Evolutionary conservation across 2,888 invertebrate genomes (phyloP).

Genomic region (Apotomis turbidana): DNA sequence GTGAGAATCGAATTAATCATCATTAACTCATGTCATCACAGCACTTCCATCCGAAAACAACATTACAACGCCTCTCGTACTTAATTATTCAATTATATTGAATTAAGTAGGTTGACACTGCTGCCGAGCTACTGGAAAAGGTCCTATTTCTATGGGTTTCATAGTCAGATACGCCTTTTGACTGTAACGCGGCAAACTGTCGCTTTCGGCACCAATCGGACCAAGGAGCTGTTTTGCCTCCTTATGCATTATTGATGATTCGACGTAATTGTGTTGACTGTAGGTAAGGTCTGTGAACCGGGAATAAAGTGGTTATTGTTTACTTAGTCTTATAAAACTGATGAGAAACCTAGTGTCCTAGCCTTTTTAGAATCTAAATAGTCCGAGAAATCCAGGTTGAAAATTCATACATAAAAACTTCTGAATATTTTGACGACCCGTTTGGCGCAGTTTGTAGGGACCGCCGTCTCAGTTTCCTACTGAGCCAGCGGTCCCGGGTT

Average conservation of each 20-base stretch:
- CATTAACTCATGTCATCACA: slow-evolving; percentile 2
- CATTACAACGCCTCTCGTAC: slow-evolving; percentile 7
- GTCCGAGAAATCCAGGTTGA: too few relatives aligned
- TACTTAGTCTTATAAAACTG: not conserved
- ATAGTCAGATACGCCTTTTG: too few relatives aligned
- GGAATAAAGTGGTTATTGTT: slow-evolving; percentile 1
- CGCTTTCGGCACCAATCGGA: not conserved
- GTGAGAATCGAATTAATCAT: not conserved
- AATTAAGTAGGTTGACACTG: slow-evolving; percentile 2
- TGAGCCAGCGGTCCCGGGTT: too few relatives aligned
- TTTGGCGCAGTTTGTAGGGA: too few relatives aligned
- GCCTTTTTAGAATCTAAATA: too few relatives aligned
- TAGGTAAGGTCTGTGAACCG: not conserved
- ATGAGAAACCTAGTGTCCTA: too few relatives aligned
- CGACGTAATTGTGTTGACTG: not conserved
- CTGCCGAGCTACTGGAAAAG: too few relatives aligned
- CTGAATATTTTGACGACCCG: too few relatives aligned
- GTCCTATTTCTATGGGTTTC: too few relatives aligned
- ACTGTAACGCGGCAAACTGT: not conserved
- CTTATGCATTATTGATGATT: slow-evolving; percentile 1
- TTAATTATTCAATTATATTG: slow-evolving; percentile 6
- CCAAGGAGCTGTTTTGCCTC: not conserved
- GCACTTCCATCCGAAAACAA: slow-evolving; percentile 13
- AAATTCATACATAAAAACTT: too few relatives aligned
- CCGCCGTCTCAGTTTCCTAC: too few relatives aligned